These are phyloP conservation scores for Tetraneura akinire DNA, from an alignment of 1,140 invertebrate species.

Conservation along the genomic window DNA sequence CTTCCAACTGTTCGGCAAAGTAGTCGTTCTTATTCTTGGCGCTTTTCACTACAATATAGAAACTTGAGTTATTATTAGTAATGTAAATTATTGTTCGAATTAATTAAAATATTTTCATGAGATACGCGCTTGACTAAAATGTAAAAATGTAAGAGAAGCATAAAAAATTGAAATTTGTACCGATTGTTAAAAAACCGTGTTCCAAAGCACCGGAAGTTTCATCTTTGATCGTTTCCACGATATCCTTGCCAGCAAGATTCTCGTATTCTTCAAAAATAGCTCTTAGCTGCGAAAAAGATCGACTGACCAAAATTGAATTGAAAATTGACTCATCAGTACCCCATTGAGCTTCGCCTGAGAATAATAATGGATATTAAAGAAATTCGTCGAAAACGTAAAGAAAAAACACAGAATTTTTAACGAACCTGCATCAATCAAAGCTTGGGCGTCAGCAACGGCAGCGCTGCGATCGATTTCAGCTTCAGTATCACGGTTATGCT, in stretches of 20 bases:
- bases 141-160: neutral
- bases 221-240: slow-evolving; percentile 82
- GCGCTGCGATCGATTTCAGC: slow-evolving; percentile 63
- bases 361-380: slow-evolving; percentile 16
- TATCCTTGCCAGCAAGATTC: slow-evolving; percentile 72
- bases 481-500: slow-evolving; percentile 81
- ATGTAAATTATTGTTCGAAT: too few species aligned
- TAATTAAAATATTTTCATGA: too few species aligned
- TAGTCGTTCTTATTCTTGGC: slow-evolving; percentile 81
- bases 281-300: slow-evolving; percentile 67
- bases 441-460: slow-evolving; percentile 64
- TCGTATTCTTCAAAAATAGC: slow-evolving; percentile 77
- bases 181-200: slow-evolving; percentile 82
- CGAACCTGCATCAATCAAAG: slow-evolving; percentile 63
- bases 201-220: slow-evolving; percentile 86
- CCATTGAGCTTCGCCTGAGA: slow-evolving; percentile 62
- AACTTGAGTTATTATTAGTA: too few species aligned
- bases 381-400: too few species aligned
- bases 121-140: too few species aligned
- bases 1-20: slow-evolving; percentile 85
- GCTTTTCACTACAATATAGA: slow-evolving; percentile 67
- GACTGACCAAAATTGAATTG: slow-evolving; percentile 66
- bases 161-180: slow-evolving; percentile 62
- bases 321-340: slow-evolving; percentile 75
- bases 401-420: too few species aligned